Conservation (phyloP, 1,140 invertebrate species). For the Aphidius ervi region DNA sequence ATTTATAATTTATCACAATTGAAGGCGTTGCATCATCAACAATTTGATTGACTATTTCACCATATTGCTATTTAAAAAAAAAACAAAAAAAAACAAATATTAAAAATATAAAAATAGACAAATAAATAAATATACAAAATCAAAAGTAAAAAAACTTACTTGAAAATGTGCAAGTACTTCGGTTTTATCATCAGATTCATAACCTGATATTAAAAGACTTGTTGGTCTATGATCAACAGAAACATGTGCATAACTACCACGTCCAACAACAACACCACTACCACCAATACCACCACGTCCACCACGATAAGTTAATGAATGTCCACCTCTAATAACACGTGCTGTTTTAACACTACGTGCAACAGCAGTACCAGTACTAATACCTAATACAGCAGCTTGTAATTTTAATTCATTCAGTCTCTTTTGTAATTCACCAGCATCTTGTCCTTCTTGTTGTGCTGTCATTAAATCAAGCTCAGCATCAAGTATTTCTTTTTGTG, state of each 20-base stretch:
- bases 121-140: neutral
- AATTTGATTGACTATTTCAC: conserved; percentile 66
- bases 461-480: conserved; percentile 84
- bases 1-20: conserved; percentile 67
- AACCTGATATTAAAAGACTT: conserved; percentile 74
- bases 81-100: conserved; percentile 9
- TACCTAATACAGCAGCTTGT: conserved; percentile 54
- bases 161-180: conserved; percentile 68
- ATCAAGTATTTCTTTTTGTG: conserved; percentile 80
- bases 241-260: conserved; percentile 55
- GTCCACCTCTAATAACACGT: conserved; percentile 38
- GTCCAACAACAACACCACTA: conserved; percentile 61
- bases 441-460: conserved; percentile 74
- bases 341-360: conserved; percentile 25
- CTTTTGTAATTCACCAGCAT: conserved; percentile 68
- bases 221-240: conserved; percentile 78
- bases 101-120: no score
- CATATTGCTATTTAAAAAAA: conserved; percentile 60
- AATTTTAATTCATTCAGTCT: conserved; percentile 68
- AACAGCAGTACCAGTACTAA: conserved; percentile 33
- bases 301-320: conserved; percentile 39
- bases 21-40: conserved; percentile 64
- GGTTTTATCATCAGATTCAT: conserved; percentile 66
- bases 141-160: conserved; percentile 50
- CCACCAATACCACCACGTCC: conserved; percentile 47